phyloP scores from a whole-genome alignment of 1,140 invertebrate species.

The Macrobrachium rosenbergii region DNA sequence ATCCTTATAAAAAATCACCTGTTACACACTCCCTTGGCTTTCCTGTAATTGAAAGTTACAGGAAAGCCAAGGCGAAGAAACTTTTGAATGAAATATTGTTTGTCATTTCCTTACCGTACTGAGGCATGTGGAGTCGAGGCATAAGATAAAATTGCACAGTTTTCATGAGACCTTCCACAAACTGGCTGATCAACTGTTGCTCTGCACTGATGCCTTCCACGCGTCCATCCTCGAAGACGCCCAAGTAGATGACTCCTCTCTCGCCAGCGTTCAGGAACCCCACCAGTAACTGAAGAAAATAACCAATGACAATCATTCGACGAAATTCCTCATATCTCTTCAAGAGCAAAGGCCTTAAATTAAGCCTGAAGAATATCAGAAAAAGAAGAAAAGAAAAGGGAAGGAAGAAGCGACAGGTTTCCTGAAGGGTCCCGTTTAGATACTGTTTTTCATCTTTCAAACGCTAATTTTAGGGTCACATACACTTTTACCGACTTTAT shows the following conservation, averaged over 20 bases:
- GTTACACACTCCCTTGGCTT: neutral
- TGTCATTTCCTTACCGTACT: neutral
- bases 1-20: neutral
- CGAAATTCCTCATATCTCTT: too few relatives aligned
- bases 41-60: neutral
- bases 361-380: too few relatives aligned
- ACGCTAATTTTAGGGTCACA: too few relatives aligned
- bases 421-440: too few relatives aligned
- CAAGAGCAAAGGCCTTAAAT: too few relatives aligned
- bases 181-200: neutral
- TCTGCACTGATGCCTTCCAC: slow-evolving; percentile 13
- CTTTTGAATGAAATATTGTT: neutral
- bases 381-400: neutral
- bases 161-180: slow-evolving; percentile 31
- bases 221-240: neutral
- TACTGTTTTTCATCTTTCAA: too few relatives aligned
- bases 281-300: neutral
- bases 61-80: neutral
- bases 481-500: too few relatives aligned
- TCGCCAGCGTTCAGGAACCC: slow-evolving; percentile 25
- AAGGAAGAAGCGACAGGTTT: too few relatives aligned
- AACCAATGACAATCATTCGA: neutral
- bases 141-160: slow-evolving; percentile 10
- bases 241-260: slow-evolving; percentile 25
- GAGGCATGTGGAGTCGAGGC: slow-evolving; percentile 18